These are phyloP conservation scores for Hapalemur alaotrensis DNA, from an alignment of 2,797 vertebrate genomes.

Conservation along the genomic window DNA sequence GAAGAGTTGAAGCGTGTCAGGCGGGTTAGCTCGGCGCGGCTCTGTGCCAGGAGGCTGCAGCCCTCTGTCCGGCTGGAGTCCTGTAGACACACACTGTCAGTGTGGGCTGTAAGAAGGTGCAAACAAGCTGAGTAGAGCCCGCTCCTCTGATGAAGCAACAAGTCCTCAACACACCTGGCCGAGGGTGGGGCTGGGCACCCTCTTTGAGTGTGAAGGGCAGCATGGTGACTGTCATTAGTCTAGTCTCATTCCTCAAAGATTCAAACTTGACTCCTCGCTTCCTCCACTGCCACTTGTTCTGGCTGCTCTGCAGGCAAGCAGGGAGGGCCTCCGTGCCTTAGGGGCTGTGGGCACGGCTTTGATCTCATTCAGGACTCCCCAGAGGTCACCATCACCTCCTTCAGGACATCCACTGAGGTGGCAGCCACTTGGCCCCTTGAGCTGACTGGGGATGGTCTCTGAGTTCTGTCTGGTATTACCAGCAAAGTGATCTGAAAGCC, in stretches of 20 bases:
- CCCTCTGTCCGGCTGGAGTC: not conserved
- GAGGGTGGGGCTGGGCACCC: too few relatives aligned
- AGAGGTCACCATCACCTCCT: not conserved
- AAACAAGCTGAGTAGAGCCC: fast-evolving
- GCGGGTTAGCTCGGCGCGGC: not conserved
- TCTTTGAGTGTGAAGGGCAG: not conserved
- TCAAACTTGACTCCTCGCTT: not conserved
- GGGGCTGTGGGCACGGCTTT: not conserved
- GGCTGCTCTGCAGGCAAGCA: not conserved
- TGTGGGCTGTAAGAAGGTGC: not conserved
- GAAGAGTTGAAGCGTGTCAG: not conserved
- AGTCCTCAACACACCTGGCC: not conserved
- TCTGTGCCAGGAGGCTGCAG: not conserved
- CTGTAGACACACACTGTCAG: not conserved
- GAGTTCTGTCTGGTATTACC: not conserved
- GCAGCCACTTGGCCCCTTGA: not conserved
- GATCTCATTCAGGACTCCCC: not conserved
- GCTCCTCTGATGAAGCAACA: not conserved
- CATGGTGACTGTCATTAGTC: not conserved
- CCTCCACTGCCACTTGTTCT: not conserved
- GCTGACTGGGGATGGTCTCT: not conserved
- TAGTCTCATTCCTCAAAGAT: too few relatives aligned
- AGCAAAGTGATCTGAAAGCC: not conserved
- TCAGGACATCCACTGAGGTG: not conserved
- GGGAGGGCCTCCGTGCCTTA: not conserved